Evolutionary conservation across 2,888 invertebrate species (phyloP), one percentile per base, ranked within the genome.

Genomic region (Acronicta aceris): DNA sequence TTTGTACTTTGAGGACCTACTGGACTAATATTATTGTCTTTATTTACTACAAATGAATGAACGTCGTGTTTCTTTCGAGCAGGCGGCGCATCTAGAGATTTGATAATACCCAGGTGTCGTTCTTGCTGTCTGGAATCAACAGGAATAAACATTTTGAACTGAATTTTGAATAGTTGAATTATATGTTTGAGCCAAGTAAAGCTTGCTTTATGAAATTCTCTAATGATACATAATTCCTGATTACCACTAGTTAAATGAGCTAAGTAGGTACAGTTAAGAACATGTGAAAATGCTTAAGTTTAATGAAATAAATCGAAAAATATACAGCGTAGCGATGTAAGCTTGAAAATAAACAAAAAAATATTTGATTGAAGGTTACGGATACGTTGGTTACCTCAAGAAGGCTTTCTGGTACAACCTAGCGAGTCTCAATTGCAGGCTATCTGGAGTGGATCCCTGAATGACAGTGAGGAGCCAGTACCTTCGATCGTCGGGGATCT

Each of bases 401-500:
- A 98, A 98, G 9, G 98, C 98, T 63, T 96, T 96, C 78, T 96
- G 96, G 89, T 98, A 98, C 33, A 98, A 91, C 78, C 96, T 96
- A 2, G 97, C 97, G 63, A 98, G 92, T 85, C 96, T 96, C 70
- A 97, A 94, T 88, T 97, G 97, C 43, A 98, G 93, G 81, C 97
- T 96, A 50, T 96, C 96, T 62, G 95, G 95, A 61, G 96, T 86
- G 75, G 93, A 78, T 69, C 93, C 96, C 52, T 95, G 95, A 73
- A 97, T 95, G 56, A 97, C 97, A 1, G 98, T 98, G 38, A 98
- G 87, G 56, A 98, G 91, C 98, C 98, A 98, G 90, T 97, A 98
- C 52, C 97, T 95, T 57, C 96, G 92, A 82, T 97, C 96, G 13
- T 96, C 96, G 12, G 94, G 93, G 41, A 94, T 90, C 60, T 95